Evolutionary conservation across 1,140 invertebrate genomes (phyloP), one percentile per base, ranked within the genome.

Genomic region (Achroia grisella): DNA sequence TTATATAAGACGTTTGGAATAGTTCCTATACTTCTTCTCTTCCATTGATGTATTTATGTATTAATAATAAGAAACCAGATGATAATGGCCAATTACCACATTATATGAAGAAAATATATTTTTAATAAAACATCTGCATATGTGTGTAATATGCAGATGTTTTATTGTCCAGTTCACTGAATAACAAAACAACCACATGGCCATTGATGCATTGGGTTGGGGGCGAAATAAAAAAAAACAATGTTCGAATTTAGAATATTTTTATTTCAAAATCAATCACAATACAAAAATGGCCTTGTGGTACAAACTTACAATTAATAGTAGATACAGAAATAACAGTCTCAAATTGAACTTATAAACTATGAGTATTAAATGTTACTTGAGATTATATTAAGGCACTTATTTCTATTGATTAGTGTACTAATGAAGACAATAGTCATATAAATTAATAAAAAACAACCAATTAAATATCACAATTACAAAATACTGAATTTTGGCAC

Each of bases 271-370:
- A 66, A 62, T 54, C 34, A 57, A 52, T 58, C 54, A 57, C 63
- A 67, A 71, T 76, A 81, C 71, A 79, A 78, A 72, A 74, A 79
- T 80, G 76, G 79, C 79, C 76, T 41, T 70, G 77, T 80, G 72
- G 70, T 81, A 62, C 44, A 64, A 52, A 55, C 39, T 50, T 39
- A 52, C 34, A 17, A 15, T 49, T 45, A 48, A 23, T 6, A 23
- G 17, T 47, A n/a, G n/a, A n/a, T 48, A 52, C 15, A 53, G 33
- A 48, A n/a, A 45, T 45, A 44, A 53, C 41, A 37, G 35, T 37
- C 35, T 34, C 39, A 47, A 58, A 59, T 46, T 28, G 17, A 44
- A 47, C 59, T 71, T 69, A 70, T 23, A 55, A 29, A 37, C 44
- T 60, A 69, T 35, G 55, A 59, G 55, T 52, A 67, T 56, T 51